These are phyloP conservation scores for Tetropium fuscum DNA, from an alignment of 2,888 invertebrate species.

Conservation along the genomic window DNA sequence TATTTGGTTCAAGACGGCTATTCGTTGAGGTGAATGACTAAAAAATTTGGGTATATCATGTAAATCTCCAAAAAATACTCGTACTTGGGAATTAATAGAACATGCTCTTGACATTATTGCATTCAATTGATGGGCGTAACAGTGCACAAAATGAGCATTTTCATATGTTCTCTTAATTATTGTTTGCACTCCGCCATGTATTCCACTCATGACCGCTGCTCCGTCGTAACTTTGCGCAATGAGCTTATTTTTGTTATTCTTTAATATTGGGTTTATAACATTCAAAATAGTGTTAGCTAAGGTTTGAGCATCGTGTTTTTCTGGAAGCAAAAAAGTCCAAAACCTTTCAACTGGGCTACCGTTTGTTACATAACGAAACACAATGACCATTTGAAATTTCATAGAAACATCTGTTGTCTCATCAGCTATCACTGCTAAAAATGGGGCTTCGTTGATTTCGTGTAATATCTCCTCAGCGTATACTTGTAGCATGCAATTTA, in stretches of 20 bases:
- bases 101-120: too few relatives aligned
- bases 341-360: slow-evolving; percentile 46
- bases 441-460: slow-evolving; percentile 42
- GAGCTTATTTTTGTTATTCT: slow-evolving; percentile 32
- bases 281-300: slow-evolving; percentile 24
- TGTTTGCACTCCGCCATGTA: too few relatives aligned
- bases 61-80: too few relatives aligned
- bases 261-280: slow-evolving; percentile 33
- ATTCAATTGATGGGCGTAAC: too few relatives aligned
- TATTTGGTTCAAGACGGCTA: too few relatives aligned
- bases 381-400: slow-evolving; percentile 45
- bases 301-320: slow-evolving; percentile 29
- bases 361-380: slow-evolving; percentile 46
- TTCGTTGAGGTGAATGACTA: too few relatives aligned
- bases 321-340: slow-evolving; percentile 46
- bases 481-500: slow-evolving; percentile 54
- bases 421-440: slow-evolving; percentile 51
- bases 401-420: slow-evolving; percentile 52
- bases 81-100: too few relatives aligned
- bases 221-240: too few relatives aligned
- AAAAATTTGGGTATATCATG: too few relatives aligned
- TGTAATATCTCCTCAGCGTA: slow-evolving; percentile 45
- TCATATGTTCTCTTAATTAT: too few relatives aligned
- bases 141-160: too few relatives aligned
- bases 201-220: too few relatives aligned